These are phyloP conservation scores for Diorhabda elongata DNA, from an alignment of 1,140 invertebrate species.

Conservation along the genomic window DNA sequence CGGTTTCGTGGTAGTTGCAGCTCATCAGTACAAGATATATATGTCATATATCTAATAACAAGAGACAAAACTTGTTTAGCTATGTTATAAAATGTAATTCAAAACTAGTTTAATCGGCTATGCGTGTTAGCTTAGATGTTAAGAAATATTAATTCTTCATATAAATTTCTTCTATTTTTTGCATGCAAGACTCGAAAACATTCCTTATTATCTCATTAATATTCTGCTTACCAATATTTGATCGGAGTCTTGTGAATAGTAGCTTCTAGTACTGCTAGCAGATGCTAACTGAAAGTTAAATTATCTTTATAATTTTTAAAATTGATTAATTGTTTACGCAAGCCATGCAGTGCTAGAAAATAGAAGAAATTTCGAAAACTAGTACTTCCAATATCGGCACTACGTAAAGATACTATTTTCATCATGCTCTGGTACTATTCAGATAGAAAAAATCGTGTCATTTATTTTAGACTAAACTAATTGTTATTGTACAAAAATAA, in stretches of 20 bases:
- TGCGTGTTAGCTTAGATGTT: too few relatives aligned
- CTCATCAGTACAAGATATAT: too few relatives aligned
- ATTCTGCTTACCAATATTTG: constrained; percentile 15
- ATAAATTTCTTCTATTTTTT: not conserved
- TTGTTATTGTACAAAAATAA: too few relatives aligned
- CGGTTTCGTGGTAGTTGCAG: too few relatives aligned
- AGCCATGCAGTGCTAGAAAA: constrained; percentile 12
- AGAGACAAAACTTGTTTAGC: too few relatives aligned
- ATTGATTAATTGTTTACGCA: not conserved
- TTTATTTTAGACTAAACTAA: too few relatives aligned
- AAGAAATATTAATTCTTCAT: not conserved
- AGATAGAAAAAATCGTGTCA: too few relatives aligned
- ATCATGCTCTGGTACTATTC: not conserved
- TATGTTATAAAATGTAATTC: too few relatives aligned
- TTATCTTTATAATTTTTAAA: not conserved
- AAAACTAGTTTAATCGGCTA: too few relatives aligned
- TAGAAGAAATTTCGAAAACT: constrained; percentile 7
- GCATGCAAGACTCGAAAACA: constrained; percentile 1
- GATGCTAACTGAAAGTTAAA: constrained; percentile 4
- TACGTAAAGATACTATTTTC: not conserved
- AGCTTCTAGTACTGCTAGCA: not conserved
- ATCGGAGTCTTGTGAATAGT: constrained; percentile 7
- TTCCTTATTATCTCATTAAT: not conserved
- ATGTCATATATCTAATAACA: too few relatives aligned
- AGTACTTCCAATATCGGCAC: not conserved